Conservation (phyloP, 2,113 vertebrate genomes). For the Harpagus bidentatus region DNA sequence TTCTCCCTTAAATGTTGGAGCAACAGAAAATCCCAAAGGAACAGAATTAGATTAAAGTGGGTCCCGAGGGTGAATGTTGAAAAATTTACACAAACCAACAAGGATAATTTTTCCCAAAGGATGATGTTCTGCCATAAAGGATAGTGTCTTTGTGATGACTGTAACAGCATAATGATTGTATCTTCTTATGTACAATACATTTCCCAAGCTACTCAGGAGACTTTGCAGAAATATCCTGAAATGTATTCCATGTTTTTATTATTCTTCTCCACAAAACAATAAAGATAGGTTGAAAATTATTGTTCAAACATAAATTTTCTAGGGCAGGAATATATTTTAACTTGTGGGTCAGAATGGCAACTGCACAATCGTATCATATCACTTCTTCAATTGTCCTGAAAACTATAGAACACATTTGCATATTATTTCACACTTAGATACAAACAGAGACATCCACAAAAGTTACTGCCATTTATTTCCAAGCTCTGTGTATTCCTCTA, state of each 20-base stretch:
- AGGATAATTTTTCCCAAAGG: constrained; percentile 23
- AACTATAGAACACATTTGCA: constrained; percentile 29
- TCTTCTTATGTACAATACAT: background rate
- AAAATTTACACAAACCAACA: constrained; percentile 28
- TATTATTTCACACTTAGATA: constrained; percentile 17
- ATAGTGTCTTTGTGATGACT: background rate
- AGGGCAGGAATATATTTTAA: background rate
- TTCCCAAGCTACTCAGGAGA: background rate
- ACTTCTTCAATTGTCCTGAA: constrained; percentile 28
- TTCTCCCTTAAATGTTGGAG: constrained; percentile 4
- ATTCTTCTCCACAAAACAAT: background rate
- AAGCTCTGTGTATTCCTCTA: background rate
- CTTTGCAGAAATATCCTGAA: background rate
- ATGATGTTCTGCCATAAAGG: constrained; percentile 5
- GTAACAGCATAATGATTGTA: background rate
- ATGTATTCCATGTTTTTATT: background rate
- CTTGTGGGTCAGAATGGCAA: background rate
- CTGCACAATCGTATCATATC: background rate
- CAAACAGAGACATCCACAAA: background rate
- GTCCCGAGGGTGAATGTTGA: background rate
- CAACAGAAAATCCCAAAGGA: constrained; percentile 8
- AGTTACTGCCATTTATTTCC: constrained; percentile 9
- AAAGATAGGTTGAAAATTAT: background rate
- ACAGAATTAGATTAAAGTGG: constrained; percentile 8
- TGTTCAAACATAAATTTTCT: background rate